Evolutionary conservation across 2,797 vertebrate genomes (phyloP), one percentile per base, ranked within the genome.

Genomic region (Protosalanx chinensis): DNA sequence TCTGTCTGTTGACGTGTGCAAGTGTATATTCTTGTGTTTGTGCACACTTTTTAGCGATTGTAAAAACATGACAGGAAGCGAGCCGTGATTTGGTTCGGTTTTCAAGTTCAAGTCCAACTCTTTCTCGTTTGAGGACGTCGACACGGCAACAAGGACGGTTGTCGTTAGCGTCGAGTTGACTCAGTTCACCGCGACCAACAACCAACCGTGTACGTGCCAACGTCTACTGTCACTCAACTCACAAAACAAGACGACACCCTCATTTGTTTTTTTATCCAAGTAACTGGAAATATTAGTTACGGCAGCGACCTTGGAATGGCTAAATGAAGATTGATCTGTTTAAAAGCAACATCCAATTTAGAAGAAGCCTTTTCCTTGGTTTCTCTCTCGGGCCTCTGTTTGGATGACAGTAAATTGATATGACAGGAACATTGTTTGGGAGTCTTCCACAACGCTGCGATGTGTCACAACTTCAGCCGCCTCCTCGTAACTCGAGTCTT

Each of bases 291-390:
- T 76, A 73, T 66, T 64, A 76, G 53, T 57, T 69, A 51, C 79
- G 77, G 78, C 75, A 69, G 49, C 70, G 71, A 80, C 61, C 72
- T 66, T 72, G 71, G 69, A 66, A 60, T 61, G 73, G 66, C 12
- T 63, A 77, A 83, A 80, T 70, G 60, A 87, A 73, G 77, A 82
- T 79, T 81, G 72, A 82, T 81, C 76, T 69, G 58, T 72, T 74
- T 63, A 67, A 78, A 74, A 75, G 71, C 56, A 68, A 68, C 69
- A 72, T 81, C 68, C 73, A 76, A 72, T 78, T 76, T 73, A 61
- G 56, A 70, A 27, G 15, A 37, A 46, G 66, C 67, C 68, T 13
- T 6, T 20, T 1, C 13, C 46, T 7, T 41, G 6, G 13, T 64
- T 16, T 12, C 41, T 49, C 46, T 16, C 64, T 67, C 13, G 2